Evolutionary conservation across 2,797 vertebrate genomes (phyloP), one percentile per base, ranked within the genome.

Genomic region (Coracias cyanogaster): DNA sequence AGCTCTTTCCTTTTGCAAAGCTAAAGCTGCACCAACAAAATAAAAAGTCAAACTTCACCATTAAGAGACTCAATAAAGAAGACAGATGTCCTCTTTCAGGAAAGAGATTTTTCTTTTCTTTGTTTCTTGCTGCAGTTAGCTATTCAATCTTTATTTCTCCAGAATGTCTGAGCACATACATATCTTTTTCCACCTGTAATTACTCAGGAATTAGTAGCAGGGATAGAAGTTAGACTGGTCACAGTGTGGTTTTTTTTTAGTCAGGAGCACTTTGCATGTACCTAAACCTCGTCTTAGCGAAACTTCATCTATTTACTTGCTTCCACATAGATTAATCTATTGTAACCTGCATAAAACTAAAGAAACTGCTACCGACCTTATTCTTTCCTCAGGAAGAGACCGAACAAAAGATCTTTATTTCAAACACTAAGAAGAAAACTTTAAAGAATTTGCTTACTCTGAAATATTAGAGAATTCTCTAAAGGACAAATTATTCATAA

Each of bases 401-500:
- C 3, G 12, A 87, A 92, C 4, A 94, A 78, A 89, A 87, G 5
- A 62, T 51, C 19, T 54, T 82, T 67, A 69, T 86, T 84, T 82
- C 35, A 69, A 80, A 55, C 17, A 62, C 16, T 74, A 73, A 72
- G 35, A 94, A 85, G 51, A 93, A 92, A 93, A 31, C 31, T 41
- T 77, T 0, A 54, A 82, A 82, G 81, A 89, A 64, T 8, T 49
- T 95, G 93, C 97, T 95, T 96, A 91, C 71, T 92, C 79, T 48
- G 92, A 96, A 96, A 91, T 89, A 96, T 79, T 76, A 89, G 15
- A 83, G n/a, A 93, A 95, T 94, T 91, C 65, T 79, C 51, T 82
- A 96, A 96, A 97, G 95, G 92, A 91, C 86, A 93, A 96, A 95
- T 73, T 94, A 82, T 97, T 96, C 96, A 94, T 96, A 97, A 97